Percentiles rank a stretch among this genome's conserved stretches.
These are phyloP conservation scores for Chouioia cunea DNA, from an alignment of 2,888 invertebrate genomes.

Conservation along the genomic window DNA sequence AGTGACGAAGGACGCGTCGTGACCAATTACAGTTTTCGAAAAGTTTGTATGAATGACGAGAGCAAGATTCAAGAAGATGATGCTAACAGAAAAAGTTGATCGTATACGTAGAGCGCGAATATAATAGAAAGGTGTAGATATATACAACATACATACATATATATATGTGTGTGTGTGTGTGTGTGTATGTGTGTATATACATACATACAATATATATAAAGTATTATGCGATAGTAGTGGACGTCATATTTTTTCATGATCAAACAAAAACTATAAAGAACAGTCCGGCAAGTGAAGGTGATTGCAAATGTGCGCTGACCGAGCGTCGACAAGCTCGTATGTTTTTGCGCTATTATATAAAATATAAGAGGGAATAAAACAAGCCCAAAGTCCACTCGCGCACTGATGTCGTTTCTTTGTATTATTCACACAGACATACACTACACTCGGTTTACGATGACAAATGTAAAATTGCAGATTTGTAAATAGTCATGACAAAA, in stretches of 20 bases:
- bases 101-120: conserved; percentile 67
- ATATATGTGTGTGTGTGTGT: conserved; percentile 54
- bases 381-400: conserved; percentile 31
- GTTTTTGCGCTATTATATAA: not conserved
- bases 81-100: conserved; percentile 5
- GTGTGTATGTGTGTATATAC: no score
- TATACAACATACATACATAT: no score
- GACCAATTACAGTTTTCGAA: conserved; percentile 45
- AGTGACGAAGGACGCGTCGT: conserved; percentile 23
- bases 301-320: conserved; percentile 11
- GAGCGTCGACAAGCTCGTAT: conserved; percentile 33
- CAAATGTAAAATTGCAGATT: conserved; percentile 46
- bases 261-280: conserved; percentile 8
- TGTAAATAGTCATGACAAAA: conserved; percentile 42
- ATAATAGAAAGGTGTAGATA: conserved; percentile 57
- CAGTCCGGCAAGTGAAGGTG: not conserved
- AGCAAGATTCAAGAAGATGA: not conserved
- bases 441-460: conserved; percentile 46
- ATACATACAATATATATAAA: no score
- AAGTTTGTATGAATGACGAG: not conserved
- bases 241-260: conserved; percentile 48
- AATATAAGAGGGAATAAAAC: not conserved
- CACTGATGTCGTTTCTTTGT: conserved; percentile 39
- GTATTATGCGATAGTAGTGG: no score
- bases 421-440: conserved; percentile 40